A percentile compares a stretch with the other conserved stretches of the same genome.
Evolutionary conservation across 2,888 invertebrate species (phyloP).

Genomic region (Encarsia formosa): DNA sequence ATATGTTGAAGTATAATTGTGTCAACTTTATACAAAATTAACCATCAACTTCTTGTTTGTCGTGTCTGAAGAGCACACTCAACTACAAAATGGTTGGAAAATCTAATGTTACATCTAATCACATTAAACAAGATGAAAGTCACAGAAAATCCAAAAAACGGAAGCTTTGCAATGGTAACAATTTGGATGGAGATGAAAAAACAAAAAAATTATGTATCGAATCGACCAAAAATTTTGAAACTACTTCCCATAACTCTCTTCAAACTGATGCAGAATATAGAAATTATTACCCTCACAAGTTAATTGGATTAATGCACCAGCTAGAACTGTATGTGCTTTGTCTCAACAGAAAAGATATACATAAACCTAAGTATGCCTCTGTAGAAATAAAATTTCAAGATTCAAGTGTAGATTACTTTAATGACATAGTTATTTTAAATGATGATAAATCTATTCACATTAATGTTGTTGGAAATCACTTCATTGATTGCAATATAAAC

Average conservation of each 20-base stretch:
- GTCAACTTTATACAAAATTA: no score
- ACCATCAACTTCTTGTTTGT: no score
- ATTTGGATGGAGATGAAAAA: neutral
- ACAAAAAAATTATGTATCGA: neutral
- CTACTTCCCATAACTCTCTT: neutral
- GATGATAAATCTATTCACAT: conserved; percentile 33
- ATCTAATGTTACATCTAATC: no score
- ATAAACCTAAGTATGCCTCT: conserved; percentile 35
- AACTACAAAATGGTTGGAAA: no score
- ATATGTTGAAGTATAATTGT: no score
- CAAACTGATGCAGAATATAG: conserved; percentile 5
- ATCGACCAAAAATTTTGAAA: neutral
- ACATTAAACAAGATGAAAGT: no score
- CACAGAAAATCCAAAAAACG: no score
- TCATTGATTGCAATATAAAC: conserved; percentile 30
- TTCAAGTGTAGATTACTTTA: conserved; percentile 26
- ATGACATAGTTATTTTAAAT: conserved; percentile 31
- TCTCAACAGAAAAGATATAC: conserved; percentile 29
- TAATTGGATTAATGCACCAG: conserved; percentile 34
- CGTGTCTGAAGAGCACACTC: no score
- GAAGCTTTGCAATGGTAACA: no score
- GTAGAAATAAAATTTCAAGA: conserved; percentile 33
- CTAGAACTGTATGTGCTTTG: conserved; percentile 36
- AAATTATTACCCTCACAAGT: conserved; percentile 29
- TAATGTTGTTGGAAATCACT: conserved; percentile 32